phyloP scores from a whole-genome alignment of 2,797 vertebrate species.

The Protonibea diacanthus region DNA sequence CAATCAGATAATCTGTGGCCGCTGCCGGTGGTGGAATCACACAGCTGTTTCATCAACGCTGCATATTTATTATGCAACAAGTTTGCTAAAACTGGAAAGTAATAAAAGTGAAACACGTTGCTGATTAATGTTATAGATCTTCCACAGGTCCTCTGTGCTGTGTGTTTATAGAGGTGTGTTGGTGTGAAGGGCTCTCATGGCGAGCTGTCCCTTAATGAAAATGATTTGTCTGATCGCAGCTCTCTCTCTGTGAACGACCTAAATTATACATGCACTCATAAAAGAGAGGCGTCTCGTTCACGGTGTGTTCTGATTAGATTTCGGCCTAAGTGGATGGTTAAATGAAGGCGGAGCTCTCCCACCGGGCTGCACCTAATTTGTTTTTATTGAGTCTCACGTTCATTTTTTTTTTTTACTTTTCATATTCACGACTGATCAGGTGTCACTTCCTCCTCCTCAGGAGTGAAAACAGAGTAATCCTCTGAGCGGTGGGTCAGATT shows the following conservation, averaged over 20 bases:
- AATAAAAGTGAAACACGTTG: constrained; percentile 49
- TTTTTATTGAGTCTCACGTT: constrained; percentile 16
- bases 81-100: constrained; percentile 32
- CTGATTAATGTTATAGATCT: constrained; percentile 49
- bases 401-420: constrained; percentile 5
- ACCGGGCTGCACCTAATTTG: constrained; percentile 2
- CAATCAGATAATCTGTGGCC: constrained; percentile 15
- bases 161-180: constrained; percentile 17
- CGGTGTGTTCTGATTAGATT: constrained; percentile 51
- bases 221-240: constrained; percentile 62
- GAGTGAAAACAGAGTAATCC: constrained; percentile 11
- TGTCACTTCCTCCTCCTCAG: constrained; percentile 13
- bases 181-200: constrained; percentile 28
- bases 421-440: neutral
- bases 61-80: constrained; percentile 44
- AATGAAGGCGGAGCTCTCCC: constrained; percentile 31
- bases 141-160: constrained; percentile 23
- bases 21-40: constrained; percentile 17
- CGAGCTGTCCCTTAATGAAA: constrained; percentile 52
- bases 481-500: constrained; percentile 23
- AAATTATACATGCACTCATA: constrained; percentile 62
- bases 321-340: constrained; percentile 25
- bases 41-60: constrained; percentile 42
- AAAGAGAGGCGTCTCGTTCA: constrained; percentile 35
- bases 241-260: constrained; percentile 45